A percentile compares a stretch with the other conserved stretches of the same genome.
Evolutionary conservation across 1,140 invertebrate species (phyloP).

Genomic region (Lutraria rhynchaena): DNA sequence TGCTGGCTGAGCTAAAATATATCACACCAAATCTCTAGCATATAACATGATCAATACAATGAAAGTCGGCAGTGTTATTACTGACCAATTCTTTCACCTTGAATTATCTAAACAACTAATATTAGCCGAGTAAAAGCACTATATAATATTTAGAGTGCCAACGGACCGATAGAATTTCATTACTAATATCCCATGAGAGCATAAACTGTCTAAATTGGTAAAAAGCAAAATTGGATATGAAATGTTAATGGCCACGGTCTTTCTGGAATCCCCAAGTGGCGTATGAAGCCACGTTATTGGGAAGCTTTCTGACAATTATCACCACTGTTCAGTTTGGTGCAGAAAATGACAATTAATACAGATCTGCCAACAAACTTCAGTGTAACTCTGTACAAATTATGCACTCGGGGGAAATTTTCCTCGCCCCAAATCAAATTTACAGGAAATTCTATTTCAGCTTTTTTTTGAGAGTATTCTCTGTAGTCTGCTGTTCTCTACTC

Average conservation of each 20-base stretch:
- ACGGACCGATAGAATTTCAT: conserved; percentile 58
- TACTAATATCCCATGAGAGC: conserved; percentile 19
- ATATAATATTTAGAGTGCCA: conserved; percentile 12
- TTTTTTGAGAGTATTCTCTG: conserved; percentile 12
- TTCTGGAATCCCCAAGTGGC: conserved; percentile 25
- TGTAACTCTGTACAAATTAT: conserved; percentile 51
- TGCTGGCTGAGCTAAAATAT: too few species aligned
- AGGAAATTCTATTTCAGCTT: conserved; percentile 38
- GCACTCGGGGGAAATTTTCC: conserved; percentile 57
- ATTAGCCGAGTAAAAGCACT: conserved; percentile 24
- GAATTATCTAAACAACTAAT: conserved; percentile 14
- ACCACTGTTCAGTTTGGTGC: conserved; percentile 23
- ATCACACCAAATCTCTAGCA: too few species aligned
- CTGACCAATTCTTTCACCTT: too few species aligned
- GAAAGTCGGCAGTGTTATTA: too few species aligned
- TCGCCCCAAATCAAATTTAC: conserved; percentile 57
- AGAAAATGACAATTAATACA: conserved; percentile 57
- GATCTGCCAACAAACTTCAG: conserved; percentile 41
- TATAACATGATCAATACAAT: too few species aligned
- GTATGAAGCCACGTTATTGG: conserved; percentile 43
- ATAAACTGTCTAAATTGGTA: conserved; percentile 61
- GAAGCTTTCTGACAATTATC: conserved; percentile 46
- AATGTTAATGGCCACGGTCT: conserved; percentile 49
- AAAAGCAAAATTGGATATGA: conserved; percentile 61
- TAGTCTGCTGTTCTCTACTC: conserved; percentile 8